Evolutionary conservation across 2,888 invertebrate species (phyloP), one percentile per base, ranked within the genome.

Genomic region (Synergus umbraculus): DNA sequence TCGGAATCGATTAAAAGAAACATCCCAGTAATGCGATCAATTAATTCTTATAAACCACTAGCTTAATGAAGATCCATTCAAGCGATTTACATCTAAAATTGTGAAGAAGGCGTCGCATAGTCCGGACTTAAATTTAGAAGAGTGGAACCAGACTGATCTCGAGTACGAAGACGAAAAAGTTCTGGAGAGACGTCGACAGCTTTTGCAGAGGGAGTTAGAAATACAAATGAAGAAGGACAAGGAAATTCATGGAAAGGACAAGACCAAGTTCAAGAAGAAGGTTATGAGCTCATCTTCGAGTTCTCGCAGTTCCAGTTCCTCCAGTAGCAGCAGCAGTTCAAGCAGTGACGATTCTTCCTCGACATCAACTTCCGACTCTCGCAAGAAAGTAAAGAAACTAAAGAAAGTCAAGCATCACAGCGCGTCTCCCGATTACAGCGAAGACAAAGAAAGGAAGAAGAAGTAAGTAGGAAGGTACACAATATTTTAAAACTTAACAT

Each of bases 151-250:
- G 91, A 95, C 95, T 89, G 95, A 96, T 93, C 92, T 96, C 92
- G 96, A 96, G 91, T 96, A 96, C 93, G 96, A 96, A 84, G 96
- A 96, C 92, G 96, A 96, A 82, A 96, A 96, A 91, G 96, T 95
- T 85, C 93, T 96, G 89, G 96, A 96, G 92, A 95, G 96, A 91
- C 94, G 96, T 86, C 93, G 96, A 83, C 95, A 95, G 89, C 95
- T 96, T 89, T 93, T 96, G 88, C 96, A 96, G 91, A 94, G 96
- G 88, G 96, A 96, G 93, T 93, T 96, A 91, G 96, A 96, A 91
- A 92, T 96, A 90, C 96, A 96, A 93, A 93, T 96, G 94, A 96
- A 96, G 93, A 96, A 96, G 94, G 96, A 96, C 89, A 94, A 94
- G 87, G 95, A 95, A 91, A 94, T 95, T 87, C 93, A 94, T 92